Evolutionary conservation across 2,888 invertebrate genomes (phyloP).

Genomic region (Eupithecia exiguata): DNA sequence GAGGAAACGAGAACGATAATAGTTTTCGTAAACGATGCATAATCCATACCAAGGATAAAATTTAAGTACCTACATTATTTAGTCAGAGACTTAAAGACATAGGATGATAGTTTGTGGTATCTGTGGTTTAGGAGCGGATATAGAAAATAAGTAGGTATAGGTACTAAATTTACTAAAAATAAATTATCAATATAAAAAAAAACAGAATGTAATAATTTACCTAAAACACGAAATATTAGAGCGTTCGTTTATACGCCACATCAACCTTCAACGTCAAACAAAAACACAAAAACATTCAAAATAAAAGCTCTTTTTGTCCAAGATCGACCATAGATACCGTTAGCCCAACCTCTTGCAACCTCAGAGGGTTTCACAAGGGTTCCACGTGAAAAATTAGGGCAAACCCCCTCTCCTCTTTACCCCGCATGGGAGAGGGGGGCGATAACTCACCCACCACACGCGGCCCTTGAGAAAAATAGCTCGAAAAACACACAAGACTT

Average conservation of each 20-base stretch:
- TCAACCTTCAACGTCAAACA: conserved; percentile 20
- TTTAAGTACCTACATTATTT: background rate
- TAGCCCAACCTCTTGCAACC: conserved; percentile 67
- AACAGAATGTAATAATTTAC: background rate
- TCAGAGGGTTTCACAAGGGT: conserved; percentile 57
- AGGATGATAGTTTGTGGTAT: background rate
- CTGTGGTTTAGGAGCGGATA: background rate
- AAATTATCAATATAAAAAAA: background rate
- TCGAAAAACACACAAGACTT: conserved; percentile 79
- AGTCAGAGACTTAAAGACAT: background rate
- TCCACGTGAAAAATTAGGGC: conserved; percentile 77
- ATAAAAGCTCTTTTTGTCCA: conserved; percentile 44
- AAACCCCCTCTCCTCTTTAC: conserved; percentile 56
- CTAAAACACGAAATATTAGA: background rate
- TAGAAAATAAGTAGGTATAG: background rate
- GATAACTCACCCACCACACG: conserved; percentile 67
- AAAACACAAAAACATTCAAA: conserved; percentile 40
- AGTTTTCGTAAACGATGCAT: too few relatives aligned
- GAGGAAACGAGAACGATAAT: too few relatives aligned
- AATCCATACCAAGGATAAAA: too few relatives aligned
- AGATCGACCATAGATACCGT: conserved; percentile 46
- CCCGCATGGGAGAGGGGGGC: conserved; percentile 32
- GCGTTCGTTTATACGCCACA: background rate
- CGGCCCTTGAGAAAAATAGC: conserved; percentile 83
- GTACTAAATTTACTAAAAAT: background rate